Evolutionary conservation across 2,113 vertebrate genomes (phyloP), one percentile per base, ranked within the genome.

Genomic region (Cyprinodon variegatus): DNA sequence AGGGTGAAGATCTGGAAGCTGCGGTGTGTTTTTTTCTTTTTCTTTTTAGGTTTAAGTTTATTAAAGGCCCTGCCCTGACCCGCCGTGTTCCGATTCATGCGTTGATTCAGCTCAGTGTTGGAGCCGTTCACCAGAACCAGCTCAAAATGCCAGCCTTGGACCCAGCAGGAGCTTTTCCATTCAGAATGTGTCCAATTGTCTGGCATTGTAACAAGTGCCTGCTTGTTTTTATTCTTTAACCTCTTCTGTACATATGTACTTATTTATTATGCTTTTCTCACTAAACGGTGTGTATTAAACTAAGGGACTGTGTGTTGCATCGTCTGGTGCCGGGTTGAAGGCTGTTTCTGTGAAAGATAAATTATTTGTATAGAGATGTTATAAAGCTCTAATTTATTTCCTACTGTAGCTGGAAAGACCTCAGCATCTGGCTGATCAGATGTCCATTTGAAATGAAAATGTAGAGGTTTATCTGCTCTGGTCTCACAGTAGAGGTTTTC

Each of bases 321-420:
- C 89, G 79, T 76, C 82, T 43, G 84, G 73, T 86, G 82, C 83
- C 53, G 29, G 61, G 78, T 68, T 81, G 77, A 85, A 86, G 74
- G 81, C 81, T 79, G 65, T 83, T 85, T 90, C 82, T 93, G 89
- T 92, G 91, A 91, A 89, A 74, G 41, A 80, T 82, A 90, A 89
- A 81, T 93, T 90, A 92, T 93, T 93, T 92, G 76, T 90, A 81
- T 83, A 79, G 87, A 84, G 78, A 70, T 77, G 81, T 40, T 77
- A 37, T 64, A 76, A 81, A 77, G 68, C 76, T 85, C 59, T 93
- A 92, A 93, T 90, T 91, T 92, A 92, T 92, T 93, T 91, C 57
- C n/a, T 48, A 15, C 38, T 68, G n/a, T 71, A 61, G 65, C 75
- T 78, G 81, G n/a, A 60, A 71, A 46, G 38, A 39, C 73, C 72